These are phyloP conservation scores for Brachyopa scutellaris DNA, from an alignment of 2,888 invertebrate species.

Conservation along the genomic window DNA sequence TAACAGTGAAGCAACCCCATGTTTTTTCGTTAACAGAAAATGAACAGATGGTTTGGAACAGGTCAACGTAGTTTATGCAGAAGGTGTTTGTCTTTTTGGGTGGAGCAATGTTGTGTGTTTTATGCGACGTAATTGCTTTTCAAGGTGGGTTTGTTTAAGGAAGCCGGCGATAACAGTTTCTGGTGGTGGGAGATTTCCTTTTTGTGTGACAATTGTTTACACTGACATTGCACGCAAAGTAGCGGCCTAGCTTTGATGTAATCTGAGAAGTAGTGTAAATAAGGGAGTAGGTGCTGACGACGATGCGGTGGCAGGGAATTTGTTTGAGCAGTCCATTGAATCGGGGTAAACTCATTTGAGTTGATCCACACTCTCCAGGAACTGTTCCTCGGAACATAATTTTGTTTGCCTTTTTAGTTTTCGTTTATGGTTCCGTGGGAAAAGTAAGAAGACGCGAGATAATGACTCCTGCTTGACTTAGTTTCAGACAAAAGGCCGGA, in stretches of 20 bases:
- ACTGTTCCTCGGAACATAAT: too few relatives aligned
- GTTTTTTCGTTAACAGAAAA: conserved; percentile 15
- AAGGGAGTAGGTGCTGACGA: conserved; percentile 5
- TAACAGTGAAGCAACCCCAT: conserved; percentile 21
- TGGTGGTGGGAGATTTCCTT: neutral
- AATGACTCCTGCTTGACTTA: too few relatives aligned
- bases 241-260: conserved; percentile 37
- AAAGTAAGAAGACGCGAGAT: too few relatives aligned
- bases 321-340: conserved; percentile 24
- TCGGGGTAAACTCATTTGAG: too few relatives aligned
- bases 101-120: neutral
- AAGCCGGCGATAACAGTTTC: conserved; percentile 3
- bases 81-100: conserved; percentile 1
- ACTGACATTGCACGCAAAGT: conserved; percentile 43
- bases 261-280: conserved; percentile 31
- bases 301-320: conserved; percentile 5
- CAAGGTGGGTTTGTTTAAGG: conserved; percentile 30
- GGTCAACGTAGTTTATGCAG: conserved; percentile 51
- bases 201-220: conserved; percentile 42
- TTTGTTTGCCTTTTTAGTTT: too few relatives aligned
- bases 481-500: too few relatives aligned
- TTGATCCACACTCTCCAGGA: too few relatives aligned
- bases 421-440: too few relatives aligned
- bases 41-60: conserved; percentile 17
- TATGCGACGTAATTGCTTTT: conserved; percentile 36